Conservation (phyloP, 1,140 invertebrate genomes). For the Gryllus bimaculatus region DNA sequence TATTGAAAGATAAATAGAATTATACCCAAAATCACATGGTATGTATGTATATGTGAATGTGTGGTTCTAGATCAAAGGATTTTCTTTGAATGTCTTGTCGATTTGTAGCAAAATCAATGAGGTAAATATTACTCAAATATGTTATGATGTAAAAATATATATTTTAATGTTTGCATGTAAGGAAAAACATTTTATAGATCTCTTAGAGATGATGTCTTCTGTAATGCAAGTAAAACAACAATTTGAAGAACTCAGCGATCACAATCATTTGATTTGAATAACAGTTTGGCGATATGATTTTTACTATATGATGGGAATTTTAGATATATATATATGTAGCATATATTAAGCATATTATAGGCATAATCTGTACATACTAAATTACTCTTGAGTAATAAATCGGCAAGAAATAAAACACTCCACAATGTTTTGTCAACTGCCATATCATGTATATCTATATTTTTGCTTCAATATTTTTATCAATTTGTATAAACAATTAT, state of each 20-base stretch:
- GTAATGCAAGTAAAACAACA: not conserved
- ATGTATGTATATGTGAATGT: not conserved
- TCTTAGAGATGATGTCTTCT: conserved; percentile 1
- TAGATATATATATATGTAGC: not conserved
- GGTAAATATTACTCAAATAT: not conserved
- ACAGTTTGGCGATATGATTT: not conserved
- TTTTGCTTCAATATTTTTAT: conserved; percentile 10
- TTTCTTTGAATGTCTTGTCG: conserved; percentile 1
- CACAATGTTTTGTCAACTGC: not conserved
- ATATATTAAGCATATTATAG: conserved; percentile 6
- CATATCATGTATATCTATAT: conserved; percentile 10
- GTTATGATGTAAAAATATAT: not conserved
- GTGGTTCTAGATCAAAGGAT: not conserved
- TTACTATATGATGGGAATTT: not conserved
- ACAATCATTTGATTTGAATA: conserved; percentile 6
- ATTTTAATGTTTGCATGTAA: conserved; percentile 2
- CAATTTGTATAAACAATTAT: conserved; percentile 9
- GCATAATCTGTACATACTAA: conserved; percentile 2
- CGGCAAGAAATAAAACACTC: conserved; percentile 1
- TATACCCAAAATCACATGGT: not conserved
- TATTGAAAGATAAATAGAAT: not conserved
- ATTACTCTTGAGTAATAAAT: not conserved
- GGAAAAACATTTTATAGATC: not conserved
- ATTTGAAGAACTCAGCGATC: conserved; percentile 1
- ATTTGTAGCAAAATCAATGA: conserved; percentile 1